phyloP scores from a whole-genome alignment of 1,140 invertebrate genomes.

The Drosophila takahashii region DNA sequence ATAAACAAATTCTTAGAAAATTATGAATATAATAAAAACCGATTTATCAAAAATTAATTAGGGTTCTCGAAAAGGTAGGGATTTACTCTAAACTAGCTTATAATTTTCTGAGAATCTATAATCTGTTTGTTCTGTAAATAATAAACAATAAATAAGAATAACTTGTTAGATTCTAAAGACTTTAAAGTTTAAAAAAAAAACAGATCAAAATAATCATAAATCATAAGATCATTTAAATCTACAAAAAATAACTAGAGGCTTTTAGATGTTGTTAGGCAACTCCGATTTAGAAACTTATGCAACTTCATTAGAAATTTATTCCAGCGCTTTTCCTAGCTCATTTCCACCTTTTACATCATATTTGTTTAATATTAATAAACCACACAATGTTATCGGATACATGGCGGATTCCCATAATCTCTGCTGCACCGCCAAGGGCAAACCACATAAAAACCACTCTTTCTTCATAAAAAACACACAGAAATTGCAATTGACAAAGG shows the following conservation, averaged over 20 bases:
- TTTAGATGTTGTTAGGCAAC: no score
- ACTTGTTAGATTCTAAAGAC: no score
- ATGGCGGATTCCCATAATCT: conserved; percentile 22
- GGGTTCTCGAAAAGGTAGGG: neutral
- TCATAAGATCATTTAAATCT: no score
- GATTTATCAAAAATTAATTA: neutral
- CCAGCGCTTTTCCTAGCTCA: neutral
- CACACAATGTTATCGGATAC: conserved; percentile 1
- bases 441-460: conserved; percentile 18
- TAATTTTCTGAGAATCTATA: neutral
- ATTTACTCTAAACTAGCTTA: neutral
- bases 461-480: conserved; percentile 1
- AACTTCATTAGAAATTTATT: no score
- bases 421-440: conserved; percentile 15
- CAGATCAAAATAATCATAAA: no score
- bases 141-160: no score
- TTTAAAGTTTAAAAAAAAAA: no score
- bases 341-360: neutral
- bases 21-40: neutral
- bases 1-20: neutral
- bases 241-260: no score
- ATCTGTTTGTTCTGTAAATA: neutral
- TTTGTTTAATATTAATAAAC: neutral
- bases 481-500: conserved; percentile 40
- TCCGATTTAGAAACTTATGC: no score